A percentile compares a stretch with the other conserved stretches of the same genome.
These are phyloP conservation scores for Ellobius talpinus DNA, from an alignment of 2,113 vertebrate genomes.

Conservation along the genomic window DNA sequence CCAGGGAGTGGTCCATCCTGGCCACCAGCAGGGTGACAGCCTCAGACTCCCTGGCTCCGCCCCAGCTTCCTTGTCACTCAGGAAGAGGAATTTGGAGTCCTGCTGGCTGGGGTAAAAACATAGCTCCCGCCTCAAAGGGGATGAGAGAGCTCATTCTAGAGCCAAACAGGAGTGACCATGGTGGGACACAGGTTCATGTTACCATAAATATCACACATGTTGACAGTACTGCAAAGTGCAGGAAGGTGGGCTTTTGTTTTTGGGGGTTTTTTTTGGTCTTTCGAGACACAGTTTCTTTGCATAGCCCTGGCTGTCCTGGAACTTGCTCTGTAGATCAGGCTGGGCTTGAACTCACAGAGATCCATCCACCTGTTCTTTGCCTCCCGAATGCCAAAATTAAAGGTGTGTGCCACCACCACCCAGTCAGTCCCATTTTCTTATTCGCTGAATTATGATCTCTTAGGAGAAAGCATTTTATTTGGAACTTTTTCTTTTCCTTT, in stretches of 20 bases:
- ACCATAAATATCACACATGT: neutral
- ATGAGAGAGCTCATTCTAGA: neutral
- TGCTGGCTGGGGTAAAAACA: neutral
- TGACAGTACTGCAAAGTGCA: neutral
- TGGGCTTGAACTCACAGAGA: neutral
- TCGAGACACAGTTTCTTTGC: neutral
- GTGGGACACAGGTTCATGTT: no score
- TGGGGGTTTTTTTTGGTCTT: neutral
- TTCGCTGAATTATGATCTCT: neutral
- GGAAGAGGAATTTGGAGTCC: neutral
- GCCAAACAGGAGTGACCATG: neutral
- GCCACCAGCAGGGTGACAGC: neutral
- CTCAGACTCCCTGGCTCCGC: neutral
- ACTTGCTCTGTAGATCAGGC: neutral
- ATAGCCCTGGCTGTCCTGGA: neutral
- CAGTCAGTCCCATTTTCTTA: neutral
- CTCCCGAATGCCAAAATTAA: neutral
- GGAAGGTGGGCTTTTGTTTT: no score
- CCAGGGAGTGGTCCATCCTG: neutral
- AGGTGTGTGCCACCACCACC: no score
- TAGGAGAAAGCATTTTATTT: neutral
- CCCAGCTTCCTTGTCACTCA: neutral
- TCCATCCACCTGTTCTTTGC: neutral
- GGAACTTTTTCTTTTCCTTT: neutral
- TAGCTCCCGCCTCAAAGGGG: neutral